phyloP scores from a whole-genome alignment of 2,113 vertebrate genomes.

The Galeopterus variegatus region DNA sequence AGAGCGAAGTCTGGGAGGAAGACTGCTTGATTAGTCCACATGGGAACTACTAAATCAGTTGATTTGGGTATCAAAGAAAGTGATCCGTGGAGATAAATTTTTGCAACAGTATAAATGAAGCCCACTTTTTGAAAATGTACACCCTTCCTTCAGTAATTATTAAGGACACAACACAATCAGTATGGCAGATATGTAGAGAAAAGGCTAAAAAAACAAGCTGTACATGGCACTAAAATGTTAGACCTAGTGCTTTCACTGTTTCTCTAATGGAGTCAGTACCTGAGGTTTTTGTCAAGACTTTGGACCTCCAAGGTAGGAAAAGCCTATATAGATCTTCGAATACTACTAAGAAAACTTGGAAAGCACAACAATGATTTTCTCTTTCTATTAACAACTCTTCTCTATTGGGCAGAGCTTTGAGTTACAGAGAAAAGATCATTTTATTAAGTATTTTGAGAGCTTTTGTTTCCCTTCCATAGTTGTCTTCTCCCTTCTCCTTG shows the following conservation, averaged over 20 bases:
- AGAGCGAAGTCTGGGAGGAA: not conserved
- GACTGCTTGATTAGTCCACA: not conserved
- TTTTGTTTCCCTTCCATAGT: not conserved
- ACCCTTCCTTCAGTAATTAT: not conserved
- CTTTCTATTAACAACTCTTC: not conserved
- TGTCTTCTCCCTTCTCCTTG: not conserved
- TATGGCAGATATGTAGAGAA: not conserved
- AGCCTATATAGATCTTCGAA: slow-evolving; percentile 13
- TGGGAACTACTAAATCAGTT: not conserved
- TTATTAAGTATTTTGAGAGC: not conserved
- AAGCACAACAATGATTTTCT: not conserved
- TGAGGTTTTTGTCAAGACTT: not conserved
- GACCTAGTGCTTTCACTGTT: not conserved
- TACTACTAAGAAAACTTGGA: slow-evolving; percentile 1
- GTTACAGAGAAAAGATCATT: not conserved
- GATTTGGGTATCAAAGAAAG: not conserved
- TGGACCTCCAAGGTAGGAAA: not conserved
- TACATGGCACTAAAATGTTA: not conserved
- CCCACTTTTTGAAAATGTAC: not conserved
- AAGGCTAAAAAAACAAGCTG: not conserved
- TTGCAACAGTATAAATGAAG: not conserved
- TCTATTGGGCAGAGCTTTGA: not conserved
- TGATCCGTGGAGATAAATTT: not conserved
- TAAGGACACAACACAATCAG: not conserved
- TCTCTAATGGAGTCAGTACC: not conserved